Percentiles rank a stretch among this genome's conserved stretches.
These are phyloP conservation scores for Eptatretus atami DNA, from an alignment of 2,797 vertebrate genomes.

Conservation along the genomic window DNA sequence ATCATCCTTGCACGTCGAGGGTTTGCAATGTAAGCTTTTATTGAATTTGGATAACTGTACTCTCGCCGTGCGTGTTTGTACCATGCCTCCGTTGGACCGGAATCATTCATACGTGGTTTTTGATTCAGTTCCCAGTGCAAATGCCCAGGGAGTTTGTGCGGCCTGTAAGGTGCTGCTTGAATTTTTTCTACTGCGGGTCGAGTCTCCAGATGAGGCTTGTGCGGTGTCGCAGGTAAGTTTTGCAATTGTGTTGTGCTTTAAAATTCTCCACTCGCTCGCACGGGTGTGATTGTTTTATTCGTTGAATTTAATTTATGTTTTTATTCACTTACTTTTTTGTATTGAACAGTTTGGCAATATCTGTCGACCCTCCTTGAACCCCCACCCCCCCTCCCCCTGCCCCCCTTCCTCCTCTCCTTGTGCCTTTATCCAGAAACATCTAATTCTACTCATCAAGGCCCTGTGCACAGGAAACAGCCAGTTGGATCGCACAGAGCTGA, in stretches of 20 bases:
- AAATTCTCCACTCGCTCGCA: no score
- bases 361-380: neutral
- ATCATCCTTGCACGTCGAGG: no score
- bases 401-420: neutral
- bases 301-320: no score
- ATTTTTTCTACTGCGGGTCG: constrained; percentile 65
- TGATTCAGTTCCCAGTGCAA: constrained; percentile 60
- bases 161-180: constrained; percentile 95
- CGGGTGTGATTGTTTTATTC: no score
- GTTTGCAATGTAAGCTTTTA: no score
- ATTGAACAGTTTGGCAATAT: no score
- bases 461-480: constrained; percentile 87
- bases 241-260: neutral
- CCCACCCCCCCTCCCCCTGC: neutral
- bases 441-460: constrained; percentile 93
- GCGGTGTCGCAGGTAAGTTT: constrained; percentile 80
- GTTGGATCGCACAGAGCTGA: constrained; percentile 82
- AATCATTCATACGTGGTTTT: constrained; percentile 7
- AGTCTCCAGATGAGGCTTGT: constrained; percentile 90
- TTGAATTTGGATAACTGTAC: no score
- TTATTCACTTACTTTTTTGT: no score
- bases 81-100: no score
- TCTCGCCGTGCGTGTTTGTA: no score
- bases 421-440: constrained; percentile 37
- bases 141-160: constrained; percentile 63